Percentiles rank a stretch among this genome's conserved stretches.
Conservation (phyloP, 2,113 vertebrate species). For the Tetraodon nigroviridis region DNA sequence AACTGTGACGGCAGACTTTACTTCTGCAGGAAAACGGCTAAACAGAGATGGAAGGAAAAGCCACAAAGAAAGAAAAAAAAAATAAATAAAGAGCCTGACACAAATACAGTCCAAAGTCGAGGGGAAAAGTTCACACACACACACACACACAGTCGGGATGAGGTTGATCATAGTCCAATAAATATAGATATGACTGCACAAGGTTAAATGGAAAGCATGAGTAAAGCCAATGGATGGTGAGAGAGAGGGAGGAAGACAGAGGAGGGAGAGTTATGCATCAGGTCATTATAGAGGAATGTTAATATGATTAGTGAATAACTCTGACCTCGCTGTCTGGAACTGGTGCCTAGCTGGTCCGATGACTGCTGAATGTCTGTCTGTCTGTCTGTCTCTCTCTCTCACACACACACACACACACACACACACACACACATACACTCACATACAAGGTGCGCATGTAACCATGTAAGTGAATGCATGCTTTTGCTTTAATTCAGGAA, state of each 20-base stretch:
- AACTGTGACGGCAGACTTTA: too few species aligned
- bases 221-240: slow-evolving; percentile 31
- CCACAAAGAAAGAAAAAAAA: not conserved
- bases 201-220: slow-evolving; percentile 19
- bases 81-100: not conserved
- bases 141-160: not conserved
- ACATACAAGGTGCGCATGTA: not conserved
- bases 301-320: slow-evolving; percentile 76
- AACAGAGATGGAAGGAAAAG: not conserved
- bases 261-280: slow-evolving; percentile 53
- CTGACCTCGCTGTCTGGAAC: slow-evolving; percentile 68
- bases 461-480: slow-evolving; percentile 15
- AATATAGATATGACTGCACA: not conserved
- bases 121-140: not conserved
- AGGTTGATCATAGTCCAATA: slow-evolving; percentile 20
- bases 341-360: slow-evolving; percentile 63
- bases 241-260: slow-evolving; percentile 25
- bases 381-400: slow-evolving; percentile 3
- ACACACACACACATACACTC: too few species aligned
- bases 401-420: slow-evolving; percentile 8
- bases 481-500: not conserved
- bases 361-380: slow-evolving; percentile 41
- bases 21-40: not conserved
- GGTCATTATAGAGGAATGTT: slow-evolving; percentile 77
- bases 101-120: not conserved